Evolutionary conservation across 92 coral and sea anemone genomes (phyloP), one percentile per base, ranked within the genome.

Genomic region (Porites evermanni): DNA sequence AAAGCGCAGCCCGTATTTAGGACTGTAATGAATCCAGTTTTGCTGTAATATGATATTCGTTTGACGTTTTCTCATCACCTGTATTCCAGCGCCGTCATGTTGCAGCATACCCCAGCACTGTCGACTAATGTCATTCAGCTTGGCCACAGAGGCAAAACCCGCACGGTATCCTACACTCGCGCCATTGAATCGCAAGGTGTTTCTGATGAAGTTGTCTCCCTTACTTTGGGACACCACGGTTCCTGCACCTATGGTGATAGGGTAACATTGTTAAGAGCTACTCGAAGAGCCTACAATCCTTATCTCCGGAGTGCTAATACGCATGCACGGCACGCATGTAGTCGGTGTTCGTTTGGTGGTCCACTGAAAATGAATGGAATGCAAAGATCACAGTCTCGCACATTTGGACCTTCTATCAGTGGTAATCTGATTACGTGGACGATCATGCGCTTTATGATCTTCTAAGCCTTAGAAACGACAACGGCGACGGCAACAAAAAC

Each of bases 91-190:
- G 6, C 96, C 96, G 82, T 93, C 96, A 60, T 93, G 91, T 63
- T 93, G 96, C 16, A 93, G 88, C 75, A 66, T 91, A 0, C 96
- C 94, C 94, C 93, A 91, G 77, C 96, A 93, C 60, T 88, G 92
- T 72, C 89, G 89, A 59, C 89, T 92, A 32, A 93, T 75, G 85
- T 85, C 92, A 73, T 93, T 93, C 10, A 93, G 86, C 6, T 70
- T 78, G 12, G 86, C 80, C 14, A 76, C 44, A 10, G 89, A 75
- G 24, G 67, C 17, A 21, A 56, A 75, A 6, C 70, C 78, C 61
- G 83, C 64, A 13, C 91, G 77, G 67, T 32, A 82, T 11, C 94
- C 91, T 7, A 84, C 94, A 53, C 94, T 91, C 16, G 94, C 94
- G 18, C 94, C 94, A 63, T 91, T 91, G 68, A 52, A 72, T 7